Evolutionary conservation across 2,888 invertebrate genomes (phyloP).

Genomic region (Tetragonisca angustula): DNA sequence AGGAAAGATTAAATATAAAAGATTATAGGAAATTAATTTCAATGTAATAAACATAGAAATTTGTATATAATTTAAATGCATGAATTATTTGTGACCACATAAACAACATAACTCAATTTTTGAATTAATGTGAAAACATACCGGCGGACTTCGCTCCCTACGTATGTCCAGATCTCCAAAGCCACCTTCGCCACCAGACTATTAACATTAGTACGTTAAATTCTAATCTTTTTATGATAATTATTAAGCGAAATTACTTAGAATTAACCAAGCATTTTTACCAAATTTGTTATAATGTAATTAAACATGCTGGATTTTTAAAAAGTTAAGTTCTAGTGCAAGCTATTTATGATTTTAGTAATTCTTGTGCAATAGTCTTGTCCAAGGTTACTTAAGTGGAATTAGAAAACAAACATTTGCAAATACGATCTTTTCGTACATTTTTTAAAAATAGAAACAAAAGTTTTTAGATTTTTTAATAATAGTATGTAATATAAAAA

Average conservation of each 20-base stretch:
- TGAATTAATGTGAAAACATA: slow-evolving; percentile 76
- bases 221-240: slow-evolving; percentile 53
- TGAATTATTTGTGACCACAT: slow-evolving; percentile 39
- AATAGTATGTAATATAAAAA: slow-evolving; percentile 7
- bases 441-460: slow-evolving; percentile 18
- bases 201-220: slow-evolving; percentile 79
- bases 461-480: slow-evolving; percentile 1
- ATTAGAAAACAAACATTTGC: slow-evolving; percentile 27
- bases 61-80: slow-evolving; percentile 27
- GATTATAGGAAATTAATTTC: slow-evolving; percentile 12
- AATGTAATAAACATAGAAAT: slow-evolving; percentile 33
- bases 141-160: slow-evolving; percentile 82
- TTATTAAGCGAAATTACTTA: slow-evolving; percentile 55
- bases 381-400: slow-evolving; percentile 39
- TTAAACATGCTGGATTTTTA: slow-evolving; percentile 55
- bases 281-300: slow-evolving; percentile 44
- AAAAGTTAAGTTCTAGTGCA: slow-evolving; percentile 53
- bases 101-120: slow-evolving; percentile 50
- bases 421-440: slow-evolving; percentile 1
- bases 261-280: slow-evolving; percentile 56
- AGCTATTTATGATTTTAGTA: slow-evolving; percentile 41
- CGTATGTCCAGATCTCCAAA: slow-evolving; percentile 82
- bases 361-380: slow-evolving; percentile 42
- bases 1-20: slow-evolving; percentile 24
- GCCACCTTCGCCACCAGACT: slow-evolving; percentile 84